These are phyloP conservation scores for Motacilla alba DNA, from an alignment of 2,113 vertebrate genomes.

Conservation along the genomic window DNA sequence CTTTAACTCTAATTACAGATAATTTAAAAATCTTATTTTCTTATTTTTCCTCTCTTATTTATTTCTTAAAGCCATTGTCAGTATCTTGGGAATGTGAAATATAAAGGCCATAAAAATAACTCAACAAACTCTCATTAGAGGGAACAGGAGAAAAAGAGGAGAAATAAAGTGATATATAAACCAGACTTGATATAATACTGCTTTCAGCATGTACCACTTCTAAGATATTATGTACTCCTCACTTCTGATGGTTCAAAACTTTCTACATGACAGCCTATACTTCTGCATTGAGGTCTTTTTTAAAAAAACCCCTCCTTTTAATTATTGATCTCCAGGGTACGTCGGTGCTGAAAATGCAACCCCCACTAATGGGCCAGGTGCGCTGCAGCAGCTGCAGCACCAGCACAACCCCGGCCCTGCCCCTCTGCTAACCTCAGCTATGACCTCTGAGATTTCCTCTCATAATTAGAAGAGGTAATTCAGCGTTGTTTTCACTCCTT, in stretches of 20 bases:
- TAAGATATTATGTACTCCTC: background rate
- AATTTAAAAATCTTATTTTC: background rate
- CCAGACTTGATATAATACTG: background rate
- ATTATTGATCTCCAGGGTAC: slow-evolving; percentile 60
- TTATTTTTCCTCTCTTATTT: background rate
- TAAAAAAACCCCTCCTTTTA: background rate
- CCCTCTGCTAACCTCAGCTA: background rate
- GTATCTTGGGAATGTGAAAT: slow-evolving; percentile 15
- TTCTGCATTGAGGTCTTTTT: background rate
- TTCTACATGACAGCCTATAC: background rate
- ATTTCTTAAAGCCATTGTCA: background rate
- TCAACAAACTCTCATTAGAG: slow-evolving; percentile 13
- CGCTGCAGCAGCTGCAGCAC: slow-evolving; percentile 30
- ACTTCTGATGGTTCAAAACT: background rate
- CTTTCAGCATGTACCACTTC: slow-evolving; percentile 7
- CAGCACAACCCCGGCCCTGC: background rate
- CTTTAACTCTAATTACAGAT: background rate
- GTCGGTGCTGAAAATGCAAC: slow-evolving; percentile 10
- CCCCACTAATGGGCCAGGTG: slow-evolving; percentile 39
- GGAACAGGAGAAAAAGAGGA: background rate
- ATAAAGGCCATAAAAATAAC: slow-evolving; percentile 24
- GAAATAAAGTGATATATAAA: background rate
- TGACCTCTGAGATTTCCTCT: slow-evolving; percentile 34
- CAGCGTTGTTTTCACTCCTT: slow-evolving; percentile 28
- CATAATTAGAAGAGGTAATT: slow-evolving; percentile 21